Conservation (phyloP, 2,113 vertebrate genomes). For the Atlantisia rogersi region DNA sequence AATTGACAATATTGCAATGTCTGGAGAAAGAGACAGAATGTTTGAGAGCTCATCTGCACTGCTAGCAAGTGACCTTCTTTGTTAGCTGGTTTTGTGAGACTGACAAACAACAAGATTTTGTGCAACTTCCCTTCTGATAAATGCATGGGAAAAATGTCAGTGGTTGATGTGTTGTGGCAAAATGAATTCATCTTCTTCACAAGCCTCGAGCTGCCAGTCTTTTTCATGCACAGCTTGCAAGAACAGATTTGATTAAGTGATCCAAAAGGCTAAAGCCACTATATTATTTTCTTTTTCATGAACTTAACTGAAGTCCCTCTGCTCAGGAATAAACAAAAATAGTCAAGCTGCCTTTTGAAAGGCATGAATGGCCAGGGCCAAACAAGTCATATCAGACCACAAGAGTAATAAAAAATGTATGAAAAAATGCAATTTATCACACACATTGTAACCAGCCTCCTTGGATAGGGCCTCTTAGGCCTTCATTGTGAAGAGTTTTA, state of each 20-base stretch:
- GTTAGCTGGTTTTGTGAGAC: neutral
- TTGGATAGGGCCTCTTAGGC: neutral
- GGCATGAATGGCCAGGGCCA: neutral
- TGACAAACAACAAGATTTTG: neutral
- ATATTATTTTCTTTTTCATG: neutral
- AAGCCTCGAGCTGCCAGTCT: neutral
- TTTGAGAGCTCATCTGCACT: neutral
- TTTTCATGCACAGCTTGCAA: neutral
- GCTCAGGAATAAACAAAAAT: neutral
- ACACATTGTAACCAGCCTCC: neutral
- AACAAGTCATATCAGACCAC: neutral
- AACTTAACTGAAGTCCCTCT: neutral
- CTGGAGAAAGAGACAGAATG: neutral
- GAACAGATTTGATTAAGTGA: neutral
- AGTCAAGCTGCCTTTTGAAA: neutral
- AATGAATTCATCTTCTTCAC: neutral
- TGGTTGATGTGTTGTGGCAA: neutral
- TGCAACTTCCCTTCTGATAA: neutral
- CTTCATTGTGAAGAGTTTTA: neutral
- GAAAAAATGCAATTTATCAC: neutral
- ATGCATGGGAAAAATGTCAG: neutral
- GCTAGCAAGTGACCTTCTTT: neutral
- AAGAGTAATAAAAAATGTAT: neutral
- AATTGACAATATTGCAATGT: neutral
- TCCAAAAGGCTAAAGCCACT: neutral